Evolutionary conservation across 2,797 vertebrate genomes (phyloP).

Genomic region (Setipinna tenuifilis): DNA sequence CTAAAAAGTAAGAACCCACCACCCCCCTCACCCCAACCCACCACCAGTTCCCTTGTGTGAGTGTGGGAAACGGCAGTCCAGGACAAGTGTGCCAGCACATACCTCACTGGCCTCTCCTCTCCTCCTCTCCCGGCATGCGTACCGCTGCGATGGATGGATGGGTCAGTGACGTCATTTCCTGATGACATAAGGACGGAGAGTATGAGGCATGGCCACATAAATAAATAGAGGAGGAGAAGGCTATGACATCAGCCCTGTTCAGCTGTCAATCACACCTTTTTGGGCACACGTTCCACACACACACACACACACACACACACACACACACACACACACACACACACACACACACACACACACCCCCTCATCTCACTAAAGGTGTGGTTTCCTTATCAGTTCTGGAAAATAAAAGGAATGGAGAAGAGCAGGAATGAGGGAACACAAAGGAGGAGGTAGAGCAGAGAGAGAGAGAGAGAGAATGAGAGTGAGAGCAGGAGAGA

Average conservation of each 20-base stretch:
- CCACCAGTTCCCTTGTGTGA: too few species aligned
- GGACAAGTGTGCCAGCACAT: neutral
- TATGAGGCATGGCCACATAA: neutral
- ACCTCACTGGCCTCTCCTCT: neutral
- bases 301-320: neutral
- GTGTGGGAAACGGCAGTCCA: neutral
- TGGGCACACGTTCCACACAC: neutral
- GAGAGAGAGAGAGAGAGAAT: neutral
- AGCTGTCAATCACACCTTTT: neutral
- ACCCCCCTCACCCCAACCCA: too few species aligned
- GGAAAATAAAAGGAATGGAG: neutral
- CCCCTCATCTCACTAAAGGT: neutral
- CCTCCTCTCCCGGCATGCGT: neutral
- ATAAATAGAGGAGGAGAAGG: neutral
- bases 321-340: neutral
- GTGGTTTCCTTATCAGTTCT: constrained; percentile 12
- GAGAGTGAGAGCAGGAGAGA: neutral
- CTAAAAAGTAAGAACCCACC: neutral
- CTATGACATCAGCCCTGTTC: neutral
- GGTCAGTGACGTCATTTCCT: neutral
- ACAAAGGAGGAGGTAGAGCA: neutral
- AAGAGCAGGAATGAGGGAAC: neutral
- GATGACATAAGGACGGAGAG: neutral
- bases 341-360: neutral
- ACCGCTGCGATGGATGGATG: neutral